A percentile compares a stretch with the other conserved stretches of the same genome.
Evolutionary conservation across 2,888 invertebrate genomes (phyloP).

Genomic region (Limenitis camilla): DNA sequence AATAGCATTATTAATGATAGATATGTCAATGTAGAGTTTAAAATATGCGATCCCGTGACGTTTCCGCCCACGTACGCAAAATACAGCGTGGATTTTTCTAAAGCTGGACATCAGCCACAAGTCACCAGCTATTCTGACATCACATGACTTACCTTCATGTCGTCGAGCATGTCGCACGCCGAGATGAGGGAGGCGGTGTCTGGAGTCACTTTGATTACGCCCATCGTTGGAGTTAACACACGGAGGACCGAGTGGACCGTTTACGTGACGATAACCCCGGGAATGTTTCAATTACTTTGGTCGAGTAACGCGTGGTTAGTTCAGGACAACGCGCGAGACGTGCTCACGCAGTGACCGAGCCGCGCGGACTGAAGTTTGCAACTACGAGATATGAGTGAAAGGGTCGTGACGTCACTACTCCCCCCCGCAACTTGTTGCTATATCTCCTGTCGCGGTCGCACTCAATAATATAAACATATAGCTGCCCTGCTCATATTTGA

Average conservation of each 20-base stretch:
- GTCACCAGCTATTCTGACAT: conserved; percentile 26
- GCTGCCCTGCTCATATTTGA: conserved; percentile 50
- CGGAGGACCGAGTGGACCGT: conserved; percentile 53
- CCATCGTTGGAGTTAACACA: conserved; percentile 52
- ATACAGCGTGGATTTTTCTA: conserved; percentile 40
- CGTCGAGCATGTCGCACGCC: conserved; percentile 66
- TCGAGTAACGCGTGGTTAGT: conserved; percentile 54
- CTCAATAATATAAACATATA: conserved; percentile 34
- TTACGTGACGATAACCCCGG: conserved; percentile 45
- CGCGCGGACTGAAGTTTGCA: conserved; percentile 63
- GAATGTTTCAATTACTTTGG: conserved; percentile 33
- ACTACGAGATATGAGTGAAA: conserved; percentile 61
- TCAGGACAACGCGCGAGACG: conserved; percentile 60
- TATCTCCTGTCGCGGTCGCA: conserved; percentile 41
- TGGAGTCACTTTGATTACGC: conserved; percentile 65
- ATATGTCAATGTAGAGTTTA: conserved; percentile 33
- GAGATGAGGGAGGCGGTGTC: conserved; percentile 64
- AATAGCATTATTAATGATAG: too few species aligned
- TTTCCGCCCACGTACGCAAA: conserved; percentile 42
- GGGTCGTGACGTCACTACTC: conserved; percentile 76
- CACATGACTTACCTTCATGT: conserved; percentile 67
- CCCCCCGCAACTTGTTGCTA: conserved; percentile 62
- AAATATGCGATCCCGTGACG: conserved; percentile 37
- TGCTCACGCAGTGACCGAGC: conserved; percentile 69
- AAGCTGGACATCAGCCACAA: conserved; percentile 43